Percentiles rank a stretch among this genome's conserved stretches.
Conservation (phyloP, 2,113 vertebrate species). For the Apteryx mantelli region DNA sequence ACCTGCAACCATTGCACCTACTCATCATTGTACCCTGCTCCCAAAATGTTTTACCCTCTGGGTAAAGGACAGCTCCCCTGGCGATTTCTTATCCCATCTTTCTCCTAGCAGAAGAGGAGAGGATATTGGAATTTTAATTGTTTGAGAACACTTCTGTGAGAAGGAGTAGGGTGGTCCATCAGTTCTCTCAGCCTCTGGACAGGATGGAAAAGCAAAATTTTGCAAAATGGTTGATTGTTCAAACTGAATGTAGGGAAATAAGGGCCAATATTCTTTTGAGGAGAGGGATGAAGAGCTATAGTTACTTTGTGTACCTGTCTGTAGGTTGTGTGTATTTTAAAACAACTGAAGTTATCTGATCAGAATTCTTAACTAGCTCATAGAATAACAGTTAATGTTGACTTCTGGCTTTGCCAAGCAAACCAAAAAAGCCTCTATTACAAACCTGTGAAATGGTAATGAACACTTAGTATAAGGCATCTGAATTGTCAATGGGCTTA, state of each 20-base stretch:
- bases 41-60: background rate
- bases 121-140: too few species aligned
- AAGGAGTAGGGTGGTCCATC: rapidly evolving
- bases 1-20: background rate
- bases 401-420: background rate
- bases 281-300: background rate
- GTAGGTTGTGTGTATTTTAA: background rate
- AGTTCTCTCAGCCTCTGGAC: background rate
- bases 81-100: background rate
- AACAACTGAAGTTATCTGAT: background rate
- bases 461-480: background rate
- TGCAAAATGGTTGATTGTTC: background rate
- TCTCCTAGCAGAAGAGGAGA: background rate
- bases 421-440: background rate
- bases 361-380: background rate
- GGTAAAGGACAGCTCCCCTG: background rate
- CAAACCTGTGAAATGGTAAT: background rate
- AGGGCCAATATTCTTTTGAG: background rate
- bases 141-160: background rate
- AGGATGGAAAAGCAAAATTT: background rate
- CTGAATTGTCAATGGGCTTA: background rate
- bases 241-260: rapidly evolving
- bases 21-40: rapidly evolving
- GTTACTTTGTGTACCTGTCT: background rate
- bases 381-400: background rate